phyloP scores from a whole-genome alignment of 64 coral and sea anemone genomes.

The Montipora capricornis region DNA sequence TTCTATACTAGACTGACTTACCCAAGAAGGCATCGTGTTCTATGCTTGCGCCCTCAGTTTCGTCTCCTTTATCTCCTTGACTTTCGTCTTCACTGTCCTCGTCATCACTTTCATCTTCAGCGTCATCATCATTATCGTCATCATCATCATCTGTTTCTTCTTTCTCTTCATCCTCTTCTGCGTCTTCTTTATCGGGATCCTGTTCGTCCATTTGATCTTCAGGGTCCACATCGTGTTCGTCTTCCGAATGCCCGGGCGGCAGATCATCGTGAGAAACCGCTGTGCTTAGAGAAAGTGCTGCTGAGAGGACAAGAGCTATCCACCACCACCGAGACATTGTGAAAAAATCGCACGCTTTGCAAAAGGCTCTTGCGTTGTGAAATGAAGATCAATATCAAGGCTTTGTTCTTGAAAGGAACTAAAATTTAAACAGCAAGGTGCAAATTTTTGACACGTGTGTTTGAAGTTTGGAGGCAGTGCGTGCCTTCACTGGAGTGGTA shows the following conservation, averaged over 20 bases:
- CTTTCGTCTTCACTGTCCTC: constrained; percentile 60
- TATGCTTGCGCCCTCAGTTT: constrained; percentile 22
- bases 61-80: constrained; percentile 61
- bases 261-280: constrained; percentile 16
- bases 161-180: constrained; percentile 34
- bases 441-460: constrained; percentile 35
- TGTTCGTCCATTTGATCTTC: constrained; percentile 50
- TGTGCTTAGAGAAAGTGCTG: neutral
- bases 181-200: constrained; percentile 23
- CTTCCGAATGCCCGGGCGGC: constrained; percentile 37
- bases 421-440: neutral
- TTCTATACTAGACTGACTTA: constrained; percentile 14
- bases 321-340: constrained; percentile 30
- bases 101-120: constrained; percentile 30
- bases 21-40: constrained; percentile 77
- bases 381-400: neutral
- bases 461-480: neutral
- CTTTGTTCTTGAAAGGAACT: constrained; percentile 35
- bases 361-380: neutral
- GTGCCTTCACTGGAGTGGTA: constrained; percentile 48
- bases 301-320: neutral
- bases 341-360: neutral
- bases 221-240: constrained; percentile 71
- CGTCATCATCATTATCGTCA: constrained; percentile 42
- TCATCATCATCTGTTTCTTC: constrained; percentile 29